phyloP scores from a whole-genome alignment of 2,113 vertebrate genomes.

The Brachypodius melanocephalos region DNA sequence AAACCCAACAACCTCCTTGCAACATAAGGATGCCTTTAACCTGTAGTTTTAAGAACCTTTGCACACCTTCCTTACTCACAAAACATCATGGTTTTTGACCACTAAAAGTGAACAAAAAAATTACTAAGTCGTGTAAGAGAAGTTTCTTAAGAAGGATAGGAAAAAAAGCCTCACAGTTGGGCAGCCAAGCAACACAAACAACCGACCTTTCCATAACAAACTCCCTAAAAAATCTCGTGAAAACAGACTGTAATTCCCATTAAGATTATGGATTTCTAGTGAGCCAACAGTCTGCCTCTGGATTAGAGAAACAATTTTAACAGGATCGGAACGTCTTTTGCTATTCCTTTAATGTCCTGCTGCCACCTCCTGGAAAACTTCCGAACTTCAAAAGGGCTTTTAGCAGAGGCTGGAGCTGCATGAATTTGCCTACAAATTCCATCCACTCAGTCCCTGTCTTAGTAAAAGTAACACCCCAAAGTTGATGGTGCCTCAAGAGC shows the following conservation, averaged over 20 bases:
- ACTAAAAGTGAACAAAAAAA: neutral
- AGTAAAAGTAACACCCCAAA: neutral
- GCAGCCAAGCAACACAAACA: neutral
- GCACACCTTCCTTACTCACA: neutral
- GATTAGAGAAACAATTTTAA: neutral
- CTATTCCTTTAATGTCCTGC: slow-evolving; percentile 14
- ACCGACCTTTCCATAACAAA: neutral
- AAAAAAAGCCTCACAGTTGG: neutral
- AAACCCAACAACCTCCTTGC: neutral
- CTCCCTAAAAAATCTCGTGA: neutral
- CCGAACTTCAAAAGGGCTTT: neutral
- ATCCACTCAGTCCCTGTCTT: neutral
- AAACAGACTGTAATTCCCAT: neutral
- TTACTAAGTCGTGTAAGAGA: neutral
- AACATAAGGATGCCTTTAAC: neutral
- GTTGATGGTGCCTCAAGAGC: neutral
- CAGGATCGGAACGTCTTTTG: fast-evolving
- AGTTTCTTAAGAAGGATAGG: neutral
- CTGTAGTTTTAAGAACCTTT: neutral
- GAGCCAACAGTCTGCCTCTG: neutral
- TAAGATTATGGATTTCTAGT: neutral
- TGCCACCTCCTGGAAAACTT: slow-evolving; percentile 78
- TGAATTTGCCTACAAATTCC: neutral
- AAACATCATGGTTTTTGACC: neutral
- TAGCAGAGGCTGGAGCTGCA: neutral